phyloP scores from a whole-genome alignment of 2,888 invertebrate species.

The Nephrocerus scutellatus region DNA sequence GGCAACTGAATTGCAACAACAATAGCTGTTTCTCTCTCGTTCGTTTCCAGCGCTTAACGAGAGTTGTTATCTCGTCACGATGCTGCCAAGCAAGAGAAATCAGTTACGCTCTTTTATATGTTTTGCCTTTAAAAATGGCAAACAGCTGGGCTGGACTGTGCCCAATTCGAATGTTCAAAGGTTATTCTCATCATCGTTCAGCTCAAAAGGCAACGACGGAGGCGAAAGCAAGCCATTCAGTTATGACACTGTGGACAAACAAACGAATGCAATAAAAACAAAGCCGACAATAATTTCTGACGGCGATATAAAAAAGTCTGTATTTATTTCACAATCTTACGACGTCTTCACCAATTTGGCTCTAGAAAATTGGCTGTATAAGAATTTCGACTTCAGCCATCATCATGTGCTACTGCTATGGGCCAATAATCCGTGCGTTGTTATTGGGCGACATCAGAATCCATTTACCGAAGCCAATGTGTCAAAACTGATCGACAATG shows the following conservation, averaged over 20 bases:
- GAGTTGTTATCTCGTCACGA: no score
- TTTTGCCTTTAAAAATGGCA: no score
- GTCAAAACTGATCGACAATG: slow-evolving; percentile 56
- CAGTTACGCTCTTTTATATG: no score
- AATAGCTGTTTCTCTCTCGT: no score
- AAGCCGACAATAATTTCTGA: slow-evolving; percentile 32
- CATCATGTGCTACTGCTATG: slow-evolving; percentile 85
- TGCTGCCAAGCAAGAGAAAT: no score
- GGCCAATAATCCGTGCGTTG: slow-evolving; percentile 90
- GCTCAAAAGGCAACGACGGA: no score
- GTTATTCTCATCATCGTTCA: no score
- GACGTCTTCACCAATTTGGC: slow-evolving; percentile 92
- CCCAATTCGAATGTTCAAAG: no score
- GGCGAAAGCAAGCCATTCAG: no score
- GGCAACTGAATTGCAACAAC: no score
- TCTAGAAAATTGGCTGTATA: slow-evolving; percentile 93
- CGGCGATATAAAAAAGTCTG: slow-evolving; percentile 67
- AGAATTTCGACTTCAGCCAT: slow-evolving; percentile 72
- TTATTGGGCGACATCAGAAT: slow-evolving; percentile 95
- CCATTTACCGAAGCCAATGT: slow-evolving; percentile 90
- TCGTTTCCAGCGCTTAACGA: no score
- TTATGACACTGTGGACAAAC: slow-evolving; percentile 7
- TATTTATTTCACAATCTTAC: slow-evolving; percentile 84
- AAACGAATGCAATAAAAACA: slow-evolving; percentile 13
- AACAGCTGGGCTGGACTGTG: no score